A percentile compares a stretch with the other conserved stretches of the same genome.
Evolutionary conservation across 2,888 invertebrate genomes (phyloP).

Genomic region (Athrips mouffetella): DNA sequence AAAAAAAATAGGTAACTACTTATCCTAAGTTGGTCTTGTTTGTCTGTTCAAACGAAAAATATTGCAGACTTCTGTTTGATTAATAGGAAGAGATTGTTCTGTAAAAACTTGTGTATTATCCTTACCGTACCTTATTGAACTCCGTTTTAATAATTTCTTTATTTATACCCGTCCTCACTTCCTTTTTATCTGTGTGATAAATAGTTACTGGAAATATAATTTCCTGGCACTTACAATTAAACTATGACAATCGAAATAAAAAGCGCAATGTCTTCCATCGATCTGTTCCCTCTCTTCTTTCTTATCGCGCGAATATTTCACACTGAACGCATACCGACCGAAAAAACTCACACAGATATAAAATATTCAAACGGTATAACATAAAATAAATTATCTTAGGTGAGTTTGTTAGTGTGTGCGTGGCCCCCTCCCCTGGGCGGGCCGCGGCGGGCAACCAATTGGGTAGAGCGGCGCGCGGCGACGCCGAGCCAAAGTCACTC

Average conservation of each 20-base stretch:
- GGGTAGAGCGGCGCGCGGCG: constrained; percentile 77
- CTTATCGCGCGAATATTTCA: constrained; percentile 78
- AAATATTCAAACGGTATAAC: constrained; percentile 79
- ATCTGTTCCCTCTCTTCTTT: constrained; percentile 77
- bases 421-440: constrained; percentile 73
- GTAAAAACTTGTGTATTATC: too few relatives aligned
- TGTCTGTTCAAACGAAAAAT: too few relatives aligned
- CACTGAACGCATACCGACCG: constrained; percentile 76
- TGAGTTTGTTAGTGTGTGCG: constrained; percentile 69
- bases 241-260: constrained; percentile 64
- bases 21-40: too few relatives aligned
- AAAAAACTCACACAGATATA: constrained; percentile 79
- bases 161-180: too few relatives aligned
- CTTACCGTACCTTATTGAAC: too few relatives aligned
- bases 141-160: too few relatives aligned
- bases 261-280: constrained; percentile 74
- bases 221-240: constrained; percentile 28
- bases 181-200: too few relatives aligned
- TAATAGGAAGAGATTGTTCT: too few relatives aligned
- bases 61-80: too few relatives aligned
- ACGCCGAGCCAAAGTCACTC: constrained; percentile 60
- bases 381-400: constrained; percentile 79
- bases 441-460: constrained; percentile 70
- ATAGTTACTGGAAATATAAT: too few relatives aligned
- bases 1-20: too few relatives aligned